These are phyloP conservation scores for Gobius niger DNA, from an alignment of 2,113 vertebrate genomes.

Conservation along the genomic window DNA sequence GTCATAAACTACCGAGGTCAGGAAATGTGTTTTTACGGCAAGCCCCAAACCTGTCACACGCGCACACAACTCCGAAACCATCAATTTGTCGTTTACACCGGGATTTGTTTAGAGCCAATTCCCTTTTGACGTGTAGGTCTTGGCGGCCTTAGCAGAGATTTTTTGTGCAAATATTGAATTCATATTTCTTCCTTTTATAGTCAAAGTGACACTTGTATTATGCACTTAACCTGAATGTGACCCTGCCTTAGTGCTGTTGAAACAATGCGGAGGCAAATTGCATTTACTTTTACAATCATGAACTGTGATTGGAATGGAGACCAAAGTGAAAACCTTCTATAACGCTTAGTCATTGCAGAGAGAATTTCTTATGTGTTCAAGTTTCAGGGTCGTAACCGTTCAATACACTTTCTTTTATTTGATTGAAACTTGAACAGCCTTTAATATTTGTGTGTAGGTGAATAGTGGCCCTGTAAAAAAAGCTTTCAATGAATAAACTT, in stretches of 20 bases:
- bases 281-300: constrained; percentile 63
- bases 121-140: neutral
- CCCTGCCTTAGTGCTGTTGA: constrained; percentile 6
- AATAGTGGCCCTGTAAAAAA: too few relatives aligned
- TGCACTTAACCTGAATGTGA: constrained; percentile 1
- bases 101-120: neutral
- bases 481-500: too few relatives aligned
- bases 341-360: too few relatives aligned
- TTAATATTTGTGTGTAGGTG: too few relatives aligned
- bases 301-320: too few relatives aligned
- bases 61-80: neutral
- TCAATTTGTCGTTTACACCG: too few relatives aligned
- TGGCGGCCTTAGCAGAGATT: too few relatives aligned
- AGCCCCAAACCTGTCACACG: neutral
- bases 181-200: neutral
- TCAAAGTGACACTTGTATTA: neutral
- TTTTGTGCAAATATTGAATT: neutral
- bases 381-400: too few relatives aligned
- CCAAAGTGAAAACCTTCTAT: too few relatives aligned
- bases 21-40: neutral
- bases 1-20: neutral
- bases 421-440: too few relatives aligned
- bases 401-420: too few relatives aligned
- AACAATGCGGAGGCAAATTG: constrained; percentile 32
- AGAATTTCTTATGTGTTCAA: neutral